These are phyloP conservation scores for Chrysolina americana DNA, from an alignment of 2,888 invertebrate species.

Conservation along the genomic window DNA sequence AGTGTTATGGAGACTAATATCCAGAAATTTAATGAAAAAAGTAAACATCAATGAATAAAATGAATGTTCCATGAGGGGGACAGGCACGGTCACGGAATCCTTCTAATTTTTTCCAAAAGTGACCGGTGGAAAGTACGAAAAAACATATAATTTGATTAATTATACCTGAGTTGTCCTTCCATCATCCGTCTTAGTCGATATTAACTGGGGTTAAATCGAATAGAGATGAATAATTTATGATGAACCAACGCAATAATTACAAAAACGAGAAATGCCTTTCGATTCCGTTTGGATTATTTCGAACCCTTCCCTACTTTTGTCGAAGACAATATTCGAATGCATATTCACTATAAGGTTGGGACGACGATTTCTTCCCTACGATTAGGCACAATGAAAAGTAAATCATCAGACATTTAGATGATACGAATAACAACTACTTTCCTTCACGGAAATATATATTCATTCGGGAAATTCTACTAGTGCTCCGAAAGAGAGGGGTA, in stretches of 20 bases:
- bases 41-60: background rate
- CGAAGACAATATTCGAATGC: background rate
- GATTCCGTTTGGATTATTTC: background rate
- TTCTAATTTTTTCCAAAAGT: conserved; percentile 25
- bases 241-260: conserved; percentile 33
- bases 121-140: conserved; percentile 28
- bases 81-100: conserved; percentile 12
- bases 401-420: too few species aligned
- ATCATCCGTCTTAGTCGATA: conserved; percentile 29
- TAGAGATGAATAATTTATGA: conserved; percentile 27
- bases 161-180: conserved; percentile 30
- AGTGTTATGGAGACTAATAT: background rate
- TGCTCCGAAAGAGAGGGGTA: too few species aligned
- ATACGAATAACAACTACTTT: too few species aligned
- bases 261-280: conserved; percentile 10
- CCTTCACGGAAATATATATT: too few species aligned
- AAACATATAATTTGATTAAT: conserved; percentile 41
- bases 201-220: conserved; percentile 37
- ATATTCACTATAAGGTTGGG: background rate
- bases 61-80: background rate
- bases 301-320: background rate
- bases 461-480: too few species aligned
- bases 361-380: too few species aligned
- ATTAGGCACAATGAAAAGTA: too few species aligned
- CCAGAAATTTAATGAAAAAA: background rate